Conservation (phyloP, 2,113 vertebrate species). For the Bubo scandiacus region DNA sequence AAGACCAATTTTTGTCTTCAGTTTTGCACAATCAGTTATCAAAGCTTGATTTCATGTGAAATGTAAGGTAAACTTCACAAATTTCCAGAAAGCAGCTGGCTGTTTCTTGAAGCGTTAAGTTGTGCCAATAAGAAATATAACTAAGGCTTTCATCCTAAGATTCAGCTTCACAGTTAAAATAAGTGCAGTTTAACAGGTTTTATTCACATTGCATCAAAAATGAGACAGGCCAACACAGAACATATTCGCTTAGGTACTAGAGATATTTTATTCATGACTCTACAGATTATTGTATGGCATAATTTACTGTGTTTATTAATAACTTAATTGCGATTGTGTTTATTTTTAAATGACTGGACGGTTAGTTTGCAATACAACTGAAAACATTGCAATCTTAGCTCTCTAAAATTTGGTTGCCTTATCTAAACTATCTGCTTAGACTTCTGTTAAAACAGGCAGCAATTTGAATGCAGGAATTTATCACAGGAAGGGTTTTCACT, state of each 20-base stretch:
- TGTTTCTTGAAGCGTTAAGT: not conserved
- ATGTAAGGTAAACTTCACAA: not conserved
- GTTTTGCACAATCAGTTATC: not conserved
- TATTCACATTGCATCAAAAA: not conserved
- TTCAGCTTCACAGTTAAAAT: not conserved
- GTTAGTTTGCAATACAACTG: not conserved
- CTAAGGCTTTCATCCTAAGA: not conserved
- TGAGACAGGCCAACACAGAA: not conserved
- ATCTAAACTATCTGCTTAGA: not conserved
- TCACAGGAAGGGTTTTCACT: not conserved
- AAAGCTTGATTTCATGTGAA: not conserved
- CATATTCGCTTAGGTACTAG: not conserved
- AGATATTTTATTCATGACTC: not conserved
- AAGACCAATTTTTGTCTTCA: not conserved
- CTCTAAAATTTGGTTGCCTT: not conserved
- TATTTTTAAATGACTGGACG: not conserved
- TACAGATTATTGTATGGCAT: not conserved
- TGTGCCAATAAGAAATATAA: not conserved
- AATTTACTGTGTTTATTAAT: not conserved
- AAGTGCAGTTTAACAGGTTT: not conserved
- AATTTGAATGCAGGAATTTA: not conserved
- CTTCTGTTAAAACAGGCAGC: not conserved
- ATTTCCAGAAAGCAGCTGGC: not conserved
- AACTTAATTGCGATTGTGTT: not conserved
- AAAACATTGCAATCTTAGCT: not conserved